These are phyloP conservation scores for Agriotes lineatus DNA, from an alignment of 2,888 invertebrate genomes.

Conservation along the genomic window DNA sequence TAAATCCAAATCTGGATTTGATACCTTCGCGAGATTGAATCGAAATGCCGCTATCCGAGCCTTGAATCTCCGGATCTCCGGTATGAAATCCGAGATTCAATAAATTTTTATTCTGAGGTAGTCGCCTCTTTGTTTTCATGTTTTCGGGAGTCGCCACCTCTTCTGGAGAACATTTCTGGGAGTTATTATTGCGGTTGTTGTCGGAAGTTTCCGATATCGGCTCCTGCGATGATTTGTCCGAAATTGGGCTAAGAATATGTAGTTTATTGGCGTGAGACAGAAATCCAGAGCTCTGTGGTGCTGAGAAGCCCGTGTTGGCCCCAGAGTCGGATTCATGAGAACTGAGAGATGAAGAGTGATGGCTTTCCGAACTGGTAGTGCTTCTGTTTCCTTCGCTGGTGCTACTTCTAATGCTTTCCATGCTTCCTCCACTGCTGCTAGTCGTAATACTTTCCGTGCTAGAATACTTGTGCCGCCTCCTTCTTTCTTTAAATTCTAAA, in stretches of 20 bases:
- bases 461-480: constrained; percentile 75
- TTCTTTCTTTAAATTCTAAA: constrained; percentile 74
- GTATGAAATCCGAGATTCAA: constrained; percentile 76
- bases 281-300: constrained; percentile 76
- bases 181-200: constrained; percentile 83
- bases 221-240: constrained; percentile 91
- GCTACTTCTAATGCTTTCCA: constrained; percentile 89
- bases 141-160: constrained; percentile 68
- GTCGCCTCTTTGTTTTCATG: constrained; percentile 74
- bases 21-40: constrained; percentile 85
- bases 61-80: constrained; percentile 82
- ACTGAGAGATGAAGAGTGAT: constrained; percentile 85
- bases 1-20: constrained; percentile 70
- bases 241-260: constrained; percentile 89
- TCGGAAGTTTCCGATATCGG: constrained; percentile 87
- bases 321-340: constrained; percentile 89
- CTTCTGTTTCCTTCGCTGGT: constrained; percentile 90
- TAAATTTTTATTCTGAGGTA: constrained; percentile 83
- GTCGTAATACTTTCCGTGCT: constrained; percentile 91
- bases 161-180: constrained; percentile 82
- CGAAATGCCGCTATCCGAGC: constrained; percentile 90
- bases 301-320: constrained; percentile 71
- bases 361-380: constrained; percentile 86
- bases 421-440: constrained; percentile 88
- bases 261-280: constrained; percentile 79